Base-by-base conservation (phyloP, 2,113 vertebrate species). In the Pangasianodon hypophthalmus region DNA sequence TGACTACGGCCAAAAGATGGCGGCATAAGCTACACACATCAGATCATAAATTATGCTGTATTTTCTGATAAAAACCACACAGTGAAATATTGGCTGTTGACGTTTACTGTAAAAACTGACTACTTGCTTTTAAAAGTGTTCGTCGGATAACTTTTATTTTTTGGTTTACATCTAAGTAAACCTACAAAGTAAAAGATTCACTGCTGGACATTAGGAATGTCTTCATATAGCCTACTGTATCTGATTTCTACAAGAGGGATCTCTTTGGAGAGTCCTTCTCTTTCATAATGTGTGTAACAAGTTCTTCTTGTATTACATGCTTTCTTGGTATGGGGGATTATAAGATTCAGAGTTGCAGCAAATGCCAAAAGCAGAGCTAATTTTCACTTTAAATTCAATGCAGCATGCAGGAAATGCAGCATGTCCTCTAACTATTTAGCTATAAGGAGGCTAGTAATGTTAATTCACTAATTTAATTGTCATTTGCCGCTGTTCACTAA, bases 1-100 rank as follows among this genome's bases (percentile, higher is more conserved):
- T 24, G 11, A 84, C 46, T 41, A 44, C n/a, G 54, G 56, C 21
- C 88, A 88, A 80, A 81, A 71, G 82, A 44, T 88, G 82, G 62
- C 52, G 71, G 44, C 52, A 85, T 86, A 58, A n/a, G 4, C 14
- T 58, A 88, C 75, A 58, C 13, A 71, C 41, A 84, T 84, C 24
- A 83, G n/a, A 58, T 84, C 1, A 56, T 21, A n/a, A 11, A 37
- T 67, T 67, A 19, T 60, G 11, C 26, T 24, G 44, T 29, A 80
- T 71, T 71, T 81, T n/a, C 24, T 81, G 79, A 41, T 77, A 84
- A 50, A 26, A 48, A 29, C 18, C 84, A 18, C 11, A 14, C 26
- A 85, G 32, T n/a, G 52, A 46, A 21, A 58, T 83, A 58, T 50
- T 73, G 1, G 60, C 9, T 67, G 14, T 80, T 84, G 37, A 11